phyloP scores from a whole-genome alignment of 2,888 invertebrate species.

The Tinea semifulvella region DNA sequence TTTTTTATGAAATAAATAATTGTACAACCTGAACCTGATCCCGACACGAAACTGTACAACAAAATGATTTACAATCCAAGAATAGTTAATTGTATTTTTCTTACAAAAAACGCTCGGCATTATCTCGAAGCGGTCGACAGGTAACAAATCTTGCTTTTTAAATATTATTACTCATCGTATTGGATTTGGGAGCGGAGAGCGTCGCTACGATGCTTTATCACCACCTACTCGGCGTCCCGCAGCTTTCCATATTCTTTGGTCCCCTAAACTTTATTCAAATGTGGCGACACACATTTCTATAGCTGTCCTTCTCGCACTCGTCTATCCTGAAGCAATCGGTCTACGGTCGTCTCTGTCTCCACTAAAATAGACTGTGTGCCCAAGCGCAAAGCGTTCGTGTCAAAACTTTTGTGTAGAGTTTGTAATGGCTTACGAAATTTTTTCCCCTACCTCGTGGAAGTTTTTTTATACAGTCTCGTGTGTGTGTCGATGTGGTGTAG shows the following conservation, averaged over 20 bases:
- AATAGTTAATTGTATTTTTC: conserved; percentile 65
- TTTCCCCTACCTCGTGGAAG: conserved; percentile 59
- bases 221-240: conserved; percentile 66
- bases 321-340: conserved; percentile 32
- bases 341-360: conserved; percentile 51
- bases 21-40: conserved; percentile 47
- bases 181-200: conserved; percentile 61
- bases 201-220: conserved; percentile 63
- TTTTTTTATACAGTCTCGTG: conserved; percentile 58
- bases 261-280: conserved; percentile 65
- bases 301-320: conserved; percentile 46
- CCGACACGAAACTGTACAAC: conserved; percentile 39
- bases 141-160: conserved; percentile 66
- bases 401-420: conserved; percentile 63
- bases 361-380: conserved; percentile 67
- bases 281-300: conserved; percentile 50
- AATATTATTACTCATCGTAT: conserved; percentile 67
- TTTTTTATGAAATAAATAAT: conserved; percentile 44
- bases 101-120: conserved; percentile 54
- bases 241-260: conserved; percentile 53
- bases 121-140: conserved; percentile 60
- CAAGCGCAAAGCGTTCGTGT: conserved; percentile 66
- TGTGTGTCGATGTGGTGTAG: conserved; percentile 57
- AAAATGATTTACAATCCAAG: conserved; percentile 51
- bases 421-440: conserved; percentile 64